Base-by-base conservation (phyloP, 2,797 vertebrate genomes). In the Chelonia mydas region DNA sequence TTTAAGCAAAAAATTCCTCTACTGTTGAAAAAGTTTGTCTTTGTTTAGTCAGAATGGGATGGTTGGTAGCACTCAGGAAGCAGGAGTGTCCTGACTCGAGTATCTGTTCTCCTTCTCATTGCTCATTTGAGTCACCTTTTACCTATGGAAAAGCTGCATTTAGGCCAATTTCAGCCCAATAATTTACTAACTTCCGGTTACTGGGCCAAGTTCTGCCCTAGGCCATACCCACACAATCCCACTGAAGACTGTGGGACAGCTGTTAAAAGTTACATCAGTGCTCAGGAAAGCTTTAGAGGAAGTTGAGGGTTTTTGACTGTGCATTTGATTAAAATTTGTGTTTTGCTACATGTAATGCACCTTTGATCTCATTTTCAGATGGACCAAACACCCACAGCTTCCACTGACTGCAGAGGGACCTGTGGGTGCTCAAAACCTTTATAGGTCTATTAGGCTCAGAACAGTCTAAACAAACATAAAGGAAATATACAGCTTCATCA, bases 391-490 rank as follows among this genome's bases (percentile, higher is more conserved):
- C 12, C 41, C 27, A 47, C 7, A 27, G 74, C 27, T 27, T 15
- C 74, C 27, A 45, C 45, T 77, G 15, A 49, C 7, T 7, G 45
- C 74, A 77, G 45, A 49, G 45, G 72, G 23, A 77, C 13, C 45
- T 49, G 25, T 16, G 27, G 45, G 45, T 49, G 45, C 74, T 5
- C 45, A 77, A 49, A 41, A 72, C 11, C 19, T 31, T 25, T 28
- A 15, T 3, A 28, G 15, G 41, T 31, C 45, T 10, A 55, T 1
- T 47, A 86, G 54, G 82, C 49, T 51, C 45, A n/a, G 13, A 27
- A 3, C 90, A 59, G 41, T 65, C 91, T 49, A 61, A 6, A 83
- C 78, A 72, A 82, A 93, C 65, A 81, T 8, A 84, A 88, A 89
- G 45, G 41, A 47, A 45, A 7, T 8, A 17, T 28, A 3, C 12